Conservation (phyloP, 2,113 vertebrate genomes). For the Perca schrenkii region DNA sequence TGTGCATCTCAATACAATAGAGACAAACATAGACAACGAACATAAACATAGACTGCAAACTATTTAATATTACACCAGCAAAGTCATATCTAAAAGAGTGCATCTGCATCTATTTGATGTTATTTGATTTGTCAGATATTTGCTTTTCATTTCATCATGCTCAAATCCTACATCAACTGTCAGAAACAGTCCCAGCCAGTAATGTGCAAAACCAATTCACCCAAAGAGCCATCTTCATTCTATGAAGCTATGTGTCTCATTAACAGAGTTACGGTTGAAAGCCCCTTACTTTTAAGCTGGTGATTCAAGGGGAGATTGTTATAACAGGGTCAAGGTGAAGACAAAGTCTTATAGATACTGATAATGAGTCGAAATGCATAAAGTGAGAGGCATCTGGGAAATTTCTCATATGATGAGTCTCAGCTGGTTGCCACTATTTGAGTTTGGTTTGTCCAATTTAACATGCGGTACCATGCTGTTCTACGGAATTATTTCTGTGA, state of each 20-base stretch:
- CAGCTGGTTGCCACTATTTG: constrained; percentile 25
- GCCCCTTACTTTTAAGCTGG: constrained; percentile 24
- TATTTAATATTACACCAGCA: background rate
- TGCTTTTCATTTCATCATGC: constrained; percentile 59
- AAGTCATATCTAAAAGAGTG: background rate
- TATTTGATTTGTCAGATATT: constrained; percentile 48
- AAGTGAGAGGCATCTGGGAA: constrained; percentile 14
- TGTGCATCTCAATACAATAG: background rate
- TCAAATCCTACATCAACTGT: constrained; percentile 38
- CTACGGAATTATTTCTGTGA: constrained; percentile 23
- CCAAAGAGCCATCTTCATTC: constrained; percentile 10
- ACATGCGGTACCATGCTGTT: constrained; percentile 25
- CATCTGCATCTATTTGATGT: constrained; percentile 21
- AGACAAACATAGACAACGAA: background rate
- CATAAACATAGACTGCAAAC: background rate
- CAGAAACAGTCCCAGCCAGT: background rate
- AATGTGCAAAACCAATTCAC: constrained; percentile 19
- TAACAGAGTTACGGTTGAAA: constrained; percentile 41
- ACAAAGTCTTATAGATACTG: constrained; percentile 11
- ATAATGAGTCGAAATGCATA: constrained; percentile 19
- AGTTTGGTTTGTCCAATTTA: constrained; percentile 37
- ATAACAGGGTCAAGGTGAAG: constrained; percentile 40
- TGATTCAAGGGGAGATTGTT: constrained; percentile 12
- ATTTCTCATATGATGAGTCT: constrained; percentile 19
- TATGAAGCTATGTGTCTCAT: constrained; percentile 24